These are phyloP conservation scores for Uria aalge DNA, from an alignment of 2,113 vertebrate species.

Conservation along the genomic window DNA sequence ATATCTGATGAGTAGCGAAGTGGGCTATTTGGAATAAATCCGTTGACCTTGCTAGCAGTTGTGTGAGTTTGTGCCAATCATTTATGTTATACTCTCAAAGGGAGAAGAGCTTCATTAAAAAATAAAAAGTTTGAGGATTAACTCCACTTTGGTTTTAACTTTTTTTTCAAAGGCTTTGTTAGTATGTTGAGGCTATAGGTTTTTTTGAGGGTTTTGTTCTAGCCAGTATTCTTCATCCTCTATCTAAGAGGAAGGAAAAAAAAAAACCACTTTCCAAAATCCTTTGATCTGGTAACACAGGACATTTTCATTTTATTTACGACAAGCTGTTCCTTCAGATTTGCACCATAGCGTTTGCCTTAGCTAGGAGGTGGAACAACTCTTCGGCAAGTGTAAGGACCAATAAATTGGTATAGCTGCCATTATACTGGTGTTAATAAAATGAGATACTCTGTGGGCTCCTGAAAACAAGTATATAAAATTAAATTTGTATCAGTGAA, in stretches of 20 bases:
- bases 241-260: neutral
- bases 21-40: neutral
- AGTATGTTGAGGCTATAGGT: neutral
- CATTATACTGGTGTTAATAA: neutral
- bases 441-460: neutral
- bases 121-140: neutral
- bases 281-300: neutral
- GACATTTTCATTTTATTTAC: neutral
- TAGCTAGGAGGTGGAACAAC: neutral
- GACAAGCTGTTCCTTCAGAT: neutral
- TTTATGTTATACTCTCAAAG: neutral
- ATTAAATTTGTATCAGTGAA: neutral
- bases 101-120: neutral
- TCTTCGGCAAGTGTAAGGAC: neutral
- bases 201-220: neutral
- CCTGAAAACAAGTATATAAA: neutral
- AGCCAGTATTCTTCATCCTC: neutral
- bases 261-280: neutral
- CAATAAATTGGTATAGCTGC: neutral
- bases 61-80: neutral
- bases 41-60: neutral
- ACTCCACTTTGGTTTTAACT: neutral
- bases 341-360: neutral
- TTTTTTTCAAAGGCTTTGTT: neutral
- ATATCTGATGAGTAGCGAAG: neutral